phyloP scores from a whole-genome alignment of 2,888 invertebrate species.

The Metallyticus violacea region DNA sequence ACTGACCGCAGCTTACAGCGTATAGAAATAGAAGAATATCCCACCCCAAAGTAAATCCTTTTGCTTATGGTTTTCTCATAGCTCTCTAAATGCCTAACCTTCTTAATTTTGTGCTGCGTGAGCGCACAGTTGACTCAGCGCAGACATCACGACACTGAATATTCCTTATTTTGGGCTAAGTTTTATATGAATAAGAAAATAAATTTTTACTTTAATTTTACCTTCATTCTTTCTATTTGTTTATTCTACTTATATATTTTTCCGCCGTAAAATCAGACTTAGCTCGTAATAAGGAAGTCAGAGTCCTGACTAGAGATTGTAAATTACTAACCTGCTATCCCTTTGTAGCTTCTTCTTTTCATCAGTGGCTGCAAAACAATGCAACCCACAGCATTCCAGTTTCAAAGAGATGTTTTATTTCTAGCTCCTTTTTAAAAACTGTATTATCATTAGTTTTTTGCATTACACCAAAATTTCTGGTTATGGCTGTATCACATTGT shows the following conservation, averaged over 20 bases:
- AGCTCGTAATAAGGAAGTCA: background rate
- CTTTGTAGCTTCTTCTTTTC: background rate
- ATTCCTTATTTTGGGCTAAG: background rate
- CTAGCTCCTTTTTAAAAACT: too few species aligned
- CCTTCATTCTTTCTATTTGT: too few species aligned
- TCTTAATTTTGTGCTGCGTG: background rate
- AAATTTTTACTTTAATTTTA: too few species aligned
- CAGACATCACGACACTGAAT: background rate
- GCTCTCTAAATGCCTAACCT: conserved; percentile 1
- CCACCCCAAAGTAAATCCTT: background rate
- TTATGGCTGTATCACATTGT: too few species aligned
- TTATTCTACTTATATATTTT: too few species aligned
- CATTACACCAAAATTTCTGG: too few species aligned
- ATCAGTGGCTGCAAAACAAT: background rate
- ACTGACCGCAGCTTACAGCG: too few species aligned
- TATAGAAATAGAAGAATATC: too few species aligned
- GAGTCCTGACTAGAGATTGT: background rate
- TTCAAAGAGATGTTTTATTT: too few species aligned
- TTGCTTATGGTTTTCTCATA: background rate
- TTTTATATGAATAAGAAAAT: background rate
- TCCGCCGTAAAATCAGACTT: too few species aligned
- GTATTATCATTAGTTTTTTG: too few species aligned
- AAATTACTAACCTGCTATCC: background rate
- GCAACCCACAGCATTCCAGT: background rate
- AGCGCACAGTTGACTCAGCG: background rate